A percentile compares a stretch with the other conserved stretches of the same genome.
Conservation (phyloP, 2,113 vertebrate species). For the Rhinoptilus africanus region DNA sequence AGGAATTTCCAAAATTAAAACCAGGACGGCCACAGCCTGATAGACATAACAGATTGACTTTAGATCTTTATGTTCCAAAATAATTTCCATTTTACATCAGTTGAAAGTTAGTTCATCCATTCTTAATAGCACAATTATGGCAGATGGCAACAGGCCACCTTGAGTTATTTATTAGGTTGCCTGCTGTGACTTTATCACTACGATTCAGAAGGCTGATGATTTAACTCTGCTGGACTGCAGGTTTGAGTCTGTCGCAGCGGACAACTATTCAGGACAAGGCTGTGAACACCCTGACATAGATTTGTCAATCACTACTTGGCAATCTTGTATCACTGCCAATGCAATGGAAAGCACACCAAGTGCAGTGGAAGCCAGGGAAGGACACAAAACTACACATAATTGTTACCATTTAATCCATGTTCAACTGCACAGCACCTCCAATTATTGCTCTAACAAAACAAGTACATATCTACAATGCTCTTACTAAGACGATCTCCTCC, state of each 20-base stretch:
- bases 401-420: not conserved
- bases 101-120: not conserved
- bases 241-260: not conserved
- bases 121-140: not conserved
- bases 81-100: not conserved
- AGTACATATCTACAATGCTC: not conserved
- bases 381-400: not conserved
- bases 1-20: slow-evolving; percentile 21
- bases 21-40: not conserved
- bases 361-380: not conserved
- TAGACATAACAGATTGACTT: not conserved
- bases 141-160: not conserved
- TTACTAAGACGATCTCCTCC: not conserved
- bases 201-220: not conserved
- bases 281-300: not conserved
- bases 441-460: not conserved
- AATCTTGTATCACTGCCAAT: not conserved
- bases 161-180: slow-evolving; percentile 4
- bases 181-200: not conserved
- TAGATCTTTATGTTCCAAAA: not conserved
- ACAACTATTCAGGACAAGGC: slow-evolving; percentile 10
- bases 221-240: not conserved
- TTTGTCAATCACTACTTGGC: slow-evolving; percentile 9
- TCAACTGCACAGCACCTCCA: not conserved
- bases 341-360: not conserved